Base-by-base conservation (phyloP, 2,888 invertebrate species). In the Nephrotoma flavescens region DNA sequence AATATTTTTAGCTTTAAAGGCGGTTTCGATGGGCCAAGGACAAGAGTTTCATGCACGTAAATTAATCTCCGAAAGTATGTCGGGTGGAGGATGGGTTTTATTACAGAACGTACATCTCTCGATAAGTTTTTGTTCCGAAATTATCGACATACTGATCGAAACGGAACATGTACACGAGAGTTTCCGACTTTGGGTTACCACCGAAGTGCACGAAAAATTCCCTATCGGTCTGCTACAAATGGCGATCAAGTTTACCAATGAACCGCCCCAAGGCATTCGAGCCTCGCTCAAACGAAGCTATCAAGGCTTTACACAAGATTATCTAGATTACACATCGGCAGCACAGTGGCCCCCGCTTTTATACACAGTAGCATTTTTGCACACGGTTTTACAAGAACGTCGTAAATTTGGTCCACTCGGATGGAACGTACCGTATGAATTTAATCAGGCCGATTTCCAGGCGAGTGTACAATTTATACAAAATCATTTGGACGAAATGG, bases 21-120 rank as follows among this genome's bases (percentile, higher is more conserved):
- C 96, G 0, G 97, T 99, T 5, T 99, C 98, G 6, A 98, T 99
- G 98, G 99, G 99, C 2, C 99, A 99, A 93, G 99, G 98, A 0
- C 98, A 99, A 92, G 99, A 96, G 89, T 93, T 93, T 87, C 96
- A 96, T 88, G 97, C 97, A 0, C 93, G 97, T 42, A 94, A 95
- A 90, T 94, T 97, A 93, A 95, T 97, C 89, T 93, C 94, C 83
- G 95, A 96, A 88, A 95, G 96, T 0, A 96, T 96, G 96, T 92
- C 92, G 45, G 92, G 92, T 88, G 98, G 99, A 0, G 96, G 97
- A 12, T 99, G 98, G 98, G 97, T 98, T 0, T 93, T 99, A 9
- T 93, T 99, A 6, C 98, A 99, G 92, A 99, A 99, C 91, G 97
- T 98, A 89, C 99, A 99, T 91, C 92, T 99, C n/a, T 98, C 98